These are phyloP conservation scores for Megaptera novaeangliae DNA, from an alignment of 2,113 vertebrate genomes.

Conservation along the genomic window DNA sequence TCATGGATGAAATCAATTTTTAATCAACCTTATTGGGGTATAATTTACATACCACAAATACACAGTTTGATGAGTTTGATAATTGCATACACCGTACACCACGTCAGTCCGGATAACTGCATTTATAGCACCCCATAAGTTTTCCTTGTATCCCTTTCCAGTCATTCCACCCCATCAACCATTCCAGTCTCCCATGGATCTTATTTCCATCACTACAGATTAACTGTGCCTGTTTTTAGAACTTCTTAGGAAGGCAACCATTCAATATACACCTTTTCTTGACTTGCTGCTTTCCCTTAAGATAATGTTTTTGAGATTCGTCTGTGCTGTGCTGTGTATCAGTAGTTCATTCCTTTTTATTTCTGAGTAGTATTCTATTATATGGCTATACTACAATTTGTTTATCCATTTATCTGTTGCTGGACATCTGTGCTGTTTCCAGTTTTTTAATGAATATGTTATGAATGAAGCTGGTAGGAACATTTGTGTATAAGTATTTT, in stretches of 20 bases:
- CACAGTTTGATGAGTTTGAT: background rate
- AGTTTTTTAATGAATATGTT: background rate
- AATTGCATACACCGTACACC: background rate
- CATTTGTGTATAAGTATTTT: background rate
- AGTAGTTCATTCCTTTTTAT: background rate
- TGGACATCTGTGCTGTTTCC: background rate
- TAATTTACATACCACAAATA: background rate
- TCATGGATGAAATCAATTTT: background rate
- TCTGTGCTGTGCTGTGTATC: background rate
- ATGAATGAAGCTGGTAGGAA: background rate
- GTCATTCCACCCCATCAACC: too few species aligned
- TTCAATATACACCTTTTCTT: background rate
- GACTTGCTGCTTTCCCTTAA: background rate
- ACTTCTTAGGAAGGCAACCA: background rate
- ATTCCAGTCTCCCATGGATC: background rate
- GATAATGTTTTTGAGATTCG: background rate
- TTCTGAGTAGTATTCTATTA: background rate
- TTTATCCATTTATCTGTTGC: background rate
- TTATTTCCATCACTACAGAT: background rate
- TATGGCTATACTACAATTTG: background rate
- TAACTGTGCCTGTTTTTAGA: background rate
- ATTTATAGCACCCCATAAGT: background rate
- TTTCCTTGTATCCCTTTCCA: background rate
- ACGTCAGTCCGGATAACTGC: background rate
- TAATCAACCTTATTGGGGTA: background rate